phyloP scores from a whole-genome alignment of 1,140 invertebrate genomes.

The silkworm (Bombyx mori) region DNA sequence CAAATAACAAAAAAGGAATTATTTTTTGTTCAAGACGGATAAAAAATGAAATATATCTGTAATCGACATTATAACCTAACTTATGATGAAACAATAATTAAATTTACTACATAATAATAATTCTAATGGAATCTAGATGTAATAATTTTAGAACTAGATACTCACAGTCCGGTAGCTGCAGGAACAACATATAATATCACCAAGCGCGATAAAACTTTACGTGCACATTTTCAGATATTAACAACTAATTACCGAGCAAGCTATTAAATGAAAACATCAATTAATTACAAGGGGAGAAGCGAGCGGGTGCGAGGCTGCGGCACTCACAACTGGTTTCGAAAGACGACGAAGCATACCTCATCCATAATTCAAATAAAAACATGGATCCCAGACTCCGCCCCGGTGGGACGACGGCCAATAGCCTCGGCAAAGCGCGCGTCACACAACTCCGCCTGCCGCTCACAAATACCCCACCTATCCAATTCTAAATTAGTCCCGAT shows the following conservation, averaged over 20 bases:
- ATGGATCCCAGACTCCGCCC: conserved; percentile 62
- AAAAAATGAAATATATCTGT: too few relatives aligned
- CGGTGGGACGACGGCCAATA: conserved; percentile 56
- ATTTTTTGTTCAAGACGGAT: too few relatives aligned
- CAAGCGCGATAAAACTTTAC: conserved; percentile 32
- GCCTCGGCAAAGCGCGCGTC: conserved; percentile 35
- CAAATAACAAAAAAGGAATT: too few relatives aligned
- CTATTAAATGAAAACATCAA: conserved; percentile 67
- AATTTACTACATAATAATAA: background rate
- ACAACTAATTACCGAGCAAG: conserved; percentile 48
- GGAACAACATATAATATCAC: conserved; percentile 17
- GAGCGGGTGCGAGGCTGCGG: conserved; percentile 52
- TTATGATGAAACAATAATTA: too few relatives aligned
- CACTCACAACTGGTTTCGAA: conserved; percentile 59
- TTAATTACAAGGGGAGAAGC: conserved; percentile 63
- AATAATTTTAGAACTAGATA: background rate
- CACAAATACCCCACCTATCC: conserved; percentile 47
- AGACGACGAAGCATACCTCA: conserved; percentile 48
- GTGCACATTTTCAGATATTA: conserved; percentile 39
- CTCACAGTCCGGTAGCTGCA: background rate
- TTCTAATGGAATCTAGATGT: background rate
- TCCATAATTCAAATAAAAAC: conserved; percentile 68
- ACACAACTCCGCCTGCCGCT: conserved; percentile 53
- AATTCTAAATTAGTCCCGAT: conserved; percentile 53
- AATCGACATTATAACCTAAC: too few relatives aligned